Percentiles rank a stretch among this genome's conserved stretches.
These are phyloP conservation scores for Dicyrtoma fusca DNA, from an alignment of 2,888 invertebrate genomes.

Conservation along the genomic window DNA sequence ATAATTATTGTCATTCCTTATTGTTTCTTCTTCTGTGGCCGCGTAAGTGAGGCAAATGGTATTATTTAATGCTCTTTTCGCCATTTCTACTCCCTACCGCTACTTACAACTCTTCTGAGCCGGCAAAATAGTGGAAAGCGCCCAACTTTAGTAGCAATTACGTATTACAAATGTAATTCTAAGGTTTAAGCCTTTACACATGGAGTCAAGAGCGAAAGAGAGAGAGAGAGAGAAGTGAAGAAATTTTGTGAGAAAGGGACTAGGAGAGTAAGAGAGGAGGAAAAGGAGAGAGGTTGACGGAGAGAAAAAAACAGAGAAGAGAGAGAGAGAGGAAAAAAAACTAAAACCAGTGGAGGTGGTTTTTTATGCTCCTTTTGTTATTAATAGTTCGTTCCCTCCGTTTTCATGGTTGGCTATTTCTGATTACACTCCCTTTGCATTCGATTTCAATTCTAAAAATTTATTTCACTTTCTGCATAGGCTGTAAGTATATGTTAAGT, in stretches of 20 bases:
- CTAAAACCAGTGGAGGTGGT: neutral
- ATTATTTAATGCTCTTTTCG: neutral
- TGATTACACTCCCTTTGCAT: constrained; percentile 23
- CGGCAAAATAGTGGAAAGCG: too few relatives aligned
- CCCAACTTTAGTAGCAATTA: constrained; percentile 32
- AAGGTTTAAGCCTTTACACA: neutral
- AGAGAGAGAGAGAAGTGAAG: constrained; percentile 6
- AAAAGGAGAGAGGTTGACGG: too few relatives aligned
- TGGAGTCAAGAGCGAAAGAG: constrained; percentile 5
- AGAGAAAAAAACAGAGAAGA: neutral
- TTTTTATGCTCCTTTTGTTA: constrained; percentile 30
- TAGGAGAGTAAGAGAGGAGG: neutral
- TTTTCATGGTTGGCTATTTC: constrained; percentile 28
- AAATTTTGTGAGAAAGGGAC: too few relatives aligned
- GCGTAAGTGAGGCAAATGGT: too few relatives aligned
- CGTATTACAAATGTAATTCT: constrained; percentile 21
- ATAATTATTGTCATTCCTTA: too few relatives aligned
- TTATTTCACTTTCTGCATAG: neutral
- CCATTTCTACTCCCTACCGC: neutral
- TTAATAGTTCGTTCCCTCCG: constrained; percentile 24
- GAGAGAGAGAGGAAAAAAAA: too few relatives aligned
- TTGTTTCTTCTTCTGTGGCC: too few relatives aligned
- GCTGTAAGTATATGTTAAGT: neutral
- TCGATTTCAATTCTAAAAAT: constrained; percentile 1
- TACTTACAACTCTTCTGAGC: neutral